These are phyloP conservation scores for Drosophila miranda DNA, from an alignment of 1,140 invertebrate genomes.

Conservation along the genomic window DNA sequence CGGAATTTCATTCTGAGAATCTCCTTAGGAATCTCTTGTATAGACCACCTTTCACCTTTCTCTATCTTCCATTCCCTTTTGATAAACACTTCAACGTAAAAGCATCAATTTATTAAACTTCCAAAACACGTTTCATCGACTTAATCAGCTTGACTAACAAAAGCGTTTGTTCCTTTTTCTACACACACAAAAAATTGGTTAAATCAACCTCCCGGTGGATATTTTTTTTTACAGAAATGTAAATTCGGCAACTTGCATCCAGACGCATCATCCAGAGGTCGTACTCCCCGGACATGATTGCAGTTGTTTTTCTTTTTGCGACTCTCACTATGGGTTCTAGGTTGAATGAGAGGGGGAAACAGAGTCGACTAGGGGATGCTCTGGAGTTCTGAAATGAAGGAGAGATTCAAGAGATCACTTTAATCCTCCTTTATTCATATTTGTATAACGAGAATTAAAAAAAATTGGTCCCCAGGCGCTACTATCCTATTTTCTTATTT, in stretches of 20 bases:
- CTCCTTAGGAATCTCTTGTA: not conserved
- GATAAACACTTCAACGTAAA: slow-evolving; percentile 6
- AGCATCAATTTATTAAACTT: slow-evolving; percentile 45
- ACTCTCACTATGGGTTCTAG: too few species aligned
- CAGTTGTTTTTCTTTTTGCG: slow-evolving; percentile 7
- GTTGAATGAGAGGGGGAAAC: too few species aligned
- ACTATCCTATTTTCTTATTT: too few species aligned
- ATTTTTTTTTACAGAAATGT: slow-evolving; percentile 54
- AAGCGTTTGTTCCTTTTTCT: slow-evolving; percentile 17
- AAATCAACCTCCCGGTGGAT: slow-evolving; percentile 43
- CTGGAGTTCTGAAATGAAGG: too few species aligned
- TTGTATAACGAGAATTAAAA: too few species aligned
- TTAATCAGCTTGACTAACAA: slow-evolving; percentile 54
- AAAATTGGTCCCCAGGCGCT: too few species aligned
- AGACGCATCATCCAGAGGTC: slow-evolving; percentile 20
- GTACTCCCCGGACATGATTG: slow-evolving; percentile 14
- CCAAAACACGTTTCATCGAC: slow-evolving; percentile 63
- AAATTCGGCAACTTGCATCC: slow-evolving; percentile 57
- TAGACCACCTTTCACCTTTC: not conserved
- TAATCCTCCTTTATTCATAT: too few species aligned
- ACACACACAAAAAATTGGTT: slow-evolving; percentile 32
- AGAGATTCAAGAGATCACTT: too few species aligned
- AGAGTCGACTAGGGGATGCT: too few species aligned
- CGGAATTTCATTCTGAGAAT: too few species aligned
- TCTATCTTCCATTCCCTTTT: not conserved